Base-by-base conservation (phyloP, 2,888 invertebrate genomes). In the Eristalis tenax region DNA sequence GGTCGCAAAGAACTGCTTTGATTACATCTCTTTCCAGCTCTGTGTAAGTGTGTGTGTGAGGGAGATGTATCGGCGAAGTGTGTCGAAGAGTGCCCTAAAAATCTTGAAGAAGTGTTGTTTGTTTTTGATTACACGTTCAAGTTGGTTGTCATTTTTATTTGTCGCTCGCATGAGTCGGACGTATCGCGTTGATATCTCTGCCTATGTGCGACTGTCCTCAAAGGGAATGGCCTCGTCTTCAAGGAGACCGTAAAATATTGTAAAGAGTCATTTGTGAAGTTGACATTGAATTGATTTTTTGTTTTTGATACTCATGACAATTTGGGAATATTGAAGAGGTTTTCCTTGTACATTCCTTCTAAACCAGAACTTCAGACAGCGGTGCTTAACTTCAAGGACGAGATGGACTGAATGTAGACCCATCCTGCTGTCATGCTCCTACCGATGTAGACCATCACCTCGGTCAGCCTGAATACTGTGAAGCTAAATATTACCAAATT, bases 81-180 rank as follows among this genome's bases (percentile, higher is more conserved):
- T 50, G 50, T 2, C 6, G 50, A 8, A 50, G 50, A 18, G 18
- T 18, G 18, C 18, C 50, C 50, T 18, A 18, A 50, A 50, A 50
- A 50, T 50, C 18, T 18, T 2, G 18, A n/a, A 43, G 50, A 50
- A 50, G 50, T 50, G 50, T 50, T 18, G n/a, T 50, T 50, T 50
- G 50, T 5, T 50, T 50, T 50, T 50, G 50, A 50, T 50, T 50
- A 50, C 50, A 18, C 50, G 18, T 50, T 50, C 50, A 18, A 50
- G 50, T 50, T 50, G n/a, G 66, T 50, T 43, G 43, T 28, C 66
- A 68, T 68, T 43, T 50, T 50, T 68, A 28, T 50, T 28, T 50
- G 66, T 50, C 26, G 15, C 43, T 66, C 23, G 22, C 65, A 38
- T 40, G 23, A 23, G 15, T 15, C n/a, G 18, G 50, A 10, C 8